phyloP scores from a whole-genome alignment of 1,140 invertebrate genomes.

The Amphibalanus amphitrite region DNA sequence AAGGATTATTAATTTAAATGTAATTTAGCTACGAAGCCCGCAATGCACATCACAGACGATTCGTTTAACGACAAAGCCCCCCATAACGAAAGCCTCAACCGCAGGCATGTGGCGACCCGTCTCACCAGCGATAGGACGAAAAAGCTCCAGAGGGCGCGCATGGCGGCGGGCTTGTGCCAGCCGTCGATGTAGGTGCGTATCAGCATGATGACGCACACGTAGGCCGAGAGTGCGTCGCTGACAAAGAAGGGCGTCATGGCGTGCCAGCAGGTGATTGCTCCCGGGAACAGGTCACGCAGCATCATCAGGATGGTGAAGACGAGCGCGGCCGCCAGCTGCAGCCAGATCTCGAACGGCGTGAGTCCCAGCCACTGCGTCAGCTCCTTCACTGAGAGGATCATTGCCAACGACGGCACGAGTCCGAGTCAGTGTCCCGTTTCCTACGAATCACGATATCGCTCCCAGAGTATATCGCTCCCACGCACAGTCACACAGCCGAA shows the following conservation, averaged over 20 bases:
- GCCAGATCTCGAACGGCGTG: constrained; percentile 83
- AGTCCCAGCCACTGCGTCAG: constrained; percentile 81
- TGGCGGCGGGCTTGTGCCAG: constrained; percentile 51
- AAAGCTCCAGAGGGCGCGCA: constrained; percentile 68
- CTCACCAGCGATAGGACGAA: constrained; percentile 50
- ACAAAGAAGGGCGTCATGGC: constrained; percentile 79
- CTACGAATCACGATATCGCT: no score
- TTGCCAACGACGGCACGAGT: constrained; percentile 32
- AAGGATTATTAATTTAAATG: no score
- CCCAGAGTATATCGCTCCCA: no score
- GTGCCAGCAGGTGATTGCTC: constrained; percentile 41
- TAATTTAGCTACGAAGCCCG: no score
- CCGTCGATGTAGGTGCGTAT: constrained; percentile 74
- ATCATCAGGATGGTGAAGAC: constrained; percentile 67
- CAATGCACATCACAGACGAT: no score
- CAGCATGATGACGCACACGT: constrained; percentile 85
- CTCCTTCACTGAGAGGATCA: constrained; percentile 79
- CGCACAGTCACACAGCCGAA: no score
- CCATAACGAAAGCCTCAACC: no score
- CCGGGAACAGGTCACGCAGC: constrained; percentile 31
- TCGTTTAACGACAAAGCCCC: no score
- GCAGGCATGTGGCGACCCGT: no score
- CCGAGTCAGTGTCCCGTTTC: no score
- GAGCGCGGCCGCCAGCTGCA: constrained; percentile 61
- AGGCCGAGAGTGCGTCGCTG: constrained; percentile 75